Percentiles rank a stretch among this genome's conserved stretches.
Evolutionary conservation across 2,113 vertebrate species (phyloP).

Genomic region (Sylvia atricapilla): DNA sequence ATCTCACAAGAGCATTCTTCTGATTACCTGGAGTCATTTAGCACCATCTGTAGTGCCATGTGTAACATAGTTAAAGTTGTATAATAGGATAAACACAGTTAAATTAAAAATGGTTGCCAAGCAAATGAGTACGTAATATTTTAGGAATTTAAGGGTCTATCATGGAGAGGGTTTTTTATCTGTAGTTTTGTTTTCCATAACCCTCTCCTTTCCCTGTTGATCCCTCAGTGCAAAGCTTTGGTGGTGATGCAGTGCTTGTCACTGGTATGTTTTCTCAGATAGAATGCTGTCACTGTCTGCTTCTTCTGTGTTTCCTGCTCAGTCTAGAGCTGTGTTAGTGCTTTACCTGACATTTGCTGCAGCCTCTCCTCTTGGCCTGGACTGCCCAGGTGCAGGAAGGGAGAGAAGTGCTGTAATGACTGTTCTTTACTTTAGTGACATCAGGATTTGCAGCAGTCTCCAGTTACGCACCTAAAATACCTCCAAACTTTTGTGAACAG

Average conservation of each 20-base stretch:
- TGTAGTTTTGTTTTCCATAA: background rate
- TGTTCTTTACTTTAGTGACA: background rate
- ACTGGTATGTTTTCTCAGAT: background rate
- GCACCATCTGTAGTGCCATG: slow-evolving; percentile 39
- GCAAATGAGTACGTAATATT: background rate
- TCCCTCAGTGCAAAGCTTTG: background rate
- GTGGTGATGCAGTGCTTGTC: background rate
- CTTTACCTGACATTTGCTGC: background rate
- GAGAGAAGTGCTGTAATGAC: background rate
- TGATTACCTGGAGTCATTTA: slow-evolving; percentile 26
- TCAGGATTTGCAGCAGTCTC: background rate
- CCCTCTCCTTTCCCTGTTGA: background rate
- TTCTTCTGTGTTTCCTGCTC: background rate
- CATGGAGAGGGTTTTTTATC: background rate
- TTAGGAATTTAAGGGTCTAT: background rate
- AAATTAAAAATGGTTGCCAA: background rate
- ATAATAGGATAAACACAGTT: background rate
- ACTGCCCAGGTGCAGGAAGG: background rate
- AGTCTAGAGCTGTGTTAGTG: background rate
- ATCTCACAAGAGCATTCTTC: slow-evolving; percentile 7
- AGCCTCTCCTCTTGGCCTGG: background rate
- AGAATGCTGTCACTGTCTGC: background rate
- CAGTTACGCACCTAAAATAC: background rate
- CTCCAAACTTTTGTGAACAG: background rate
- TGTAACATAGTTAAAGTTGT: background rate